Percentiles rank a stretch among this genome's conserved stretches.
Evolutionary conservation across 2,113 vertebrate species (phyloP).

Genomic region (Chrysochloris asiatica): DNA sequence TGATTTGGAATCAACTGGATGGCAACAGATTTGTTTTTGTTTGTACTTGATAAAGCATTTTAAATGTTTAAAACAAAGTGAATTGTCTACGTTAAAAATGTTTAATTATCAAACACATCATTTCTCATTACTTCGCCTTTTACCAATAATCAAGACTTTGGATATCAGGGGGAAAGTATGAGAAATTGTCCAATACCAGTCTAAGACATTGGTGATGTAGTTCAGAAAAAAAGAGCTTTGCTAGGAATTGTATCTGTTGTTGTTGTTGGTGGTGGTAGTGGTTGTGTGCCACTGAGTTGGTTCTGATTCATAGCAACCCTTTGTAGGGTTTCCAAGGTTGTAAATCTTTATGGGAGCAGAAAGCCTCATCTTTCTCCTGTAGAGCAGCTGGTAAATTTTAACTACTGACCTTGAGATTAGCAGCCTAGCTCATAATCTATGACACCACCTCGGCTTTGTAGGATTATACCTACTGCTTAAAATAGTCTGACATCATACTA

Average conservation of each 20-base stretch:
- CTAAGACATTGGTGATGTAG: neutral
- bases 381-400: no score
- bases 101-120: neutral
- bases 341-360: no score
- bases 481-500: neutral
- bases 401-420: no score
- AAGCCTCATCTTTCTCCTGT: no score
- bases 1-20: neutral
- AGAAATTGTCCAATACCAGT: neutral
- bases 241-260: no score
- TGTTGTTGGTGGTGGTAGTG: no score
- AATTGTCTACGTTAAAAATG: neutral
- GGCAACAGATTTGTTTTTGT: neutral
- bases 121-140: neutral
- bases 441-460: no score
- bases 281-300: no score
- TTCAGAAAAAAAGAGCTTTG: neutral
- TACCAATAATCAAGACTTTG: neutral
- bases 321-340: no score
- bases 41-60: neutral
- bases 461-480: neutral
- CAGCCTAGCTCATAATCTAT: no score
- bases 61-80: neutral
- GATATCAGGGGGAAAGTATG: neutral
- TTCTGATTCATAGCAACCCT: no score